These are phyloP conservation scores for Orthosia gothica DNA, from an alignment of 2,888 invertebrate species.

Conservation along the genomic window DNA sequence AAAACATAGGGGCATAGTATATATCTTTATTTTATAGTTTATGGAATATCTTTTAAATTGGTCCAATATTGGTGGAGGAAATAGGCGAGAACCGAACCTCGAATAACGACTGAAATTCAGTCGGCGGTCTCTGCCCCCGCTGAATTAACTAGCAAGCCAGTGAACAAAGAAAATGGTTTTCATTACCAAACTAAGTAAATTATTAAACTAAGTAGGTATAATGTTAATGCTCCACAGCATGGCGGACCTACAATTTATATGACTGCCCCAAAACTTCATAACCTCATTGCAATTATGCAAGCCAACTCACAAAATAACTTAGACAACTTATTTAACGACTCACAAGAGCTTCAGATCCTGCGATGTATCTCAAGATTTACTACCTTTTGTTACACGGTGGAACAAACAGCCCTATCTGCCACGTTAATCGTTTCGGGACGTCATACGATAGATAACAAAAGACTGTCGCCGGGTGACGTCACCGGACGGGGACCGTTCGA, in stretches of 20 bases:
- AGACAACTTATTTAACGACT: slow-evolving; percentile 28
- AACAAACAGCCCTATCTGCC: slow-evolving; percentile 61
- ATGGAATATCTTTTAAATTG: too few species aligned
- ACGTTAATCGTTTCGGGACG: slow-evolving; percentile 56
- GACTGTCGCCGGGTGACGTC: slow-evolving; percentile 57
- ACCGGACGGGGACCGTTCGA: slow-evolving; percentile 48
- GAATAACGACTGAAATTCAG: too few species aligned
- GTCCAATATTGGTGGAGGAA: too few species aligned
- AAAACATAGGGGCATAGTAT: too few species aligned
- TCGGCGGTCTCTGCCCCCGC: too few species aligned
- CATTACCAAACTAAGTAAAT: too few species aligned
- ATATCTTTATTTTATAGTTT: too few species aligned
- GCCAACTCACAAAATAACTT: slow-evolving; percentile 17
- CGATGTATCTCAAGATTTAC: slow-evolving; percentile 52
- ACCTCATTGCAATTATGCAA: slow-evolving; percentile 6
- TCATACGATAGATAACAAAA: slow-evolving; percentile 64
- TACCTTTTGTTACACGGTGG: slow-evolving; percentile 43
- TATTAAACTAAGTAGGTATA: background rate
- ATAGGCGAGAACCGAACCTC: too few species aligned
- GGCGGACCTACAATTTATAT: background rate
- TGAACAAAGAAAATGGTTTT: background rate
- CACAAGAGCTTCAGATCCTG: slow-evolving; percentile 33
- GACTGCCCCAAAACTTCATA: slow-evolving; percentile 11
- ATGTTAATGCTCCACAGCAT: background rate
- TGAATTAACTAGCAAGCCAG: background rate